Evolutionary conservation across 2,113 vertebrate species (phyloP).

Genomic region (Proterorhinus semilunaris): DNA sequence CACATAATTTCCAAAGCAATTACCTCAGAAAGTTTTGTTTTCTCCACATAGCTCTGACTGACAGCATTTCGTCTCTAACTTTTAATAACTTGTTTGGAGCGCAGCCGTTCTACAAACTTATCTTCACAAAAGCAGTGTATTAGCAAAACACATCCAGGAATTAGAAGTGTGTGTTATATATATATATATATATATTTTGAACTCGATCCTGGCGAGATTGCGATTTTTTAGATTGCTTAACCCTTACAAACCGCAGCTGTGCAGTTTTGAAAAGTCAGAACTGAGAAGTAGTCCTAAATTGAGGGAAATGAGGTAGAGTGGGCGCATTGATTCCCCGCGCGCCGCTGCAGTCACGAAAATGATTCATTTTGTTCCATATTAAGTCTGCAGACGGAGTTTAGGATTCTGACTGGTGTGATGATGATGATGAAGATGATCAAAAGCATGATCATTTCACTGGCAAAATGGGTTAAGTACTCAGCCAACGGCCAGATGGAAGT

Average conservation of each 20-base stretch:
- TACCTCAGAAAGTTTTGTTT: conserved; percentile 5
- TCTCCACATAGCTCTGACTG: background rate
- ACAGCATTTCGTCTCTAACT: conserved; percentile 1
- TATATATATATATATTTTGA: background rate
- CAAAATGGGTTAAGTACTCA: too few species aligned
- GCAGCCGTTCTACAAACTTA: background rate
- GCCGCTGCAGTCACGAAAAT: background rate
- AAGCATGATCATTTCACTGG: background rate
- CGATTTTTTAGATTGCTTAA: background rate
- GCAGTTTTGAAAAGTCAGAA: background rate
- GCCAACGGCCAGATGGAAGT: too few species aligned
- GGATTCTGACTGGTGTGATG: background rate
- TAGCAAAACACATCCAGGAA: background rate
- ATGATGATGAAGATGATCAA: background rate
- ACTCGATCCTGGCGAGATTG: background rate
- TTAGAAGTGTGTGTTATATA: background rate
- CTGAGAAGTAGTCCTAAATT: background rate
- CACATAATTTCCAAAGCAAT: conserved; percentile 17
- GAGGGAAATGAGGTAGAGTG: background rate
- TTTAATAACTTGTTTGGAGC: conserved; percentile 4
- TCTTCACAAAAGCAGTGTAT: background rate
- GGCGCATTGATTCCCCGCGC: background rate
- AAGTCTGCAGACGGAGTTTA: background rate
- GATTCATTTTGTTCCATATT: background rate
- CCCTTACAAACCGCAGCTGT: conserved; percentile 9